Percentiles rank a stretch among this genome's conserved stretches.
Conservation (phyloP, 2,797 vertebrate species). For the Falco cherrug region DNA sequence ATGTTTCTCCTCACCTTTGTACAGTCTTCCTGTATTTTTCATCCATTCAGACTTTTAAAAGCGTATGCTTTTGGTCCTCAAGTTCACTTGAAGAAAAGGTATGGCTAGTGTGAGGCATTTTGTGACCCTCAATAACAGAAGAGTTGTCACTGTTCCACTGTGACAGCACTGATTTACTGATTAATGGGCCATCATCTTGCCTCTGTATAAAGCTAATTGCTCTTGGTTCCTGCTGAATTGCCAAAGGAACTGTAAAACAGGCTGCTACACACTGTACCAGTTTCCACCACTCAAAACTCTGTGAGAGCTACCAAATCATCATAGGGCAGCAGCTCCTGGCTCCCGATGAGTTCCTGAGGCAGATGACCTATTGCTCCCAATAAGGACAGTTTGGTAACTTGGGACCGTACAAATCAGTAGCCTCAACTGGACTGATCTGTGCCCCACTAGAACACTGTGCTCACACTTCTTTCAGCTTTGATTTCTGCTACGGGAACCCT, state of each 20-base stretch:
- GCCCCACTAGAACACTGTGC: neutral
- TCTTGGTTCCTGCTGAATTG: neutral
- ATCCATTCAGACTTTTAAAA: neutral
- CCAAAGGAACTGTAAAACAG: neutral
- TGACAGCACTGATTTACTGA: neutral
- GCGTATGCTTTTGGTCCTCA: neutral
- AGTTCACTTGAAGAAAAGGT: neutral
- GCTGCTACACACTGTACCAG: neutral
- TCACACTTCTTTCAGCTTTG: neutral
- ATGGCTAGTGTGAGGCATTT: neutral
- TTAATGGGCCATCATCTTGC: constrained; percentile 4
- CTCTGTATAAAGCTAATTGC: neutral
- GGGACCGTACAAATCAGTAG: neutral
- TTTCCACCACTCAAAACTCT: neutral
- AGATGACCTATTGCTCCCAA: neutral
- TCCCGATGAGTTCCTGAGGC: neutral
- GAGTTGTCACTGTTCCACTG: neutral
- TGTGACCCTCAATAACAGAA: neutral
- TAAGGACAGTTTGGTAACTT: neutral
- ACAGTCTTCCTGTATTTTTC: neutral
- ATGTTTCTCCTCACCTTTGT: neutral
- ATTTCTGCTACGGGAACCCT: neutral
- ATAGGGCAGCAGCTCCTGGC: neutral
- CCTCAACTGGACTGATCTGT: neutral
- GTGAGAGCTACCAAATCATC: neutral